phyloP scores from a whole-genome alignment of 2,113 vertebrate genomes.

The Origma solitaria region DNA sequence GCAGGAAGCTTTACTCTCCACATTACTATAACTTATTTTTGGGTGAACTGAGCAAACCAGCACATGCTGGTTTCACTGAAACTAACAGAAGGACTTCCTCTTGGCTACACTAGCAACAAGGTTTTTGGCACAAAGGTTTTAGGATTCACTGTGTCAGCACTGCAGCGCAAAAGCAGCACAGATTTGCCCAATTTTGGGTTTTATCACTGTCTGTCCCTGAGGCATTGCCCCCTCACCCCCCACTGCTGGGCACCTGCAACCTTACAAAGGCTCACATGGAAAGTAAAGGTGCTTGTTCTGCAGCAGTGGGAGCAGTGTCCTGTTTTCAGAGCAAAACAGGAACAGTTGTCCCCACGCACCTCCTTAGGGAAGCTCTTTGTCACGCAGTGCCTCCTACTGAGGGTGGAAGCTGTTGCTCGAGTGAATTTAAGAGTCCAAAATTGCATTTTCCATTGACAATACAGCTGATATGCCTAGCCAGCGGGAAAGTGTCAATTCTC shows the following conservation, averaged over 20 bases:
- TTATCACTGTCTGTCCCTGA: background rate
- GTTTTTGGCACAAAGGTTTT: background rate
- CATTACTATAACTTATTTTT: background rate
- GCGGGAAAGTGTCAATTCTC: background rate
- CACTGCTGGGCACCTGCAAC: background rate
- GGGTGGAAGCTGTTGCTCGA: background rate
- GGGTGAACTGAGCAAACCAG: background rate
- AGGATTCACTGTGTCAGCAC: background rate
- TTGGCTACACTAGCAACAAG: background rate
- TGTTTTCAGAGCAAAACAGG: background rate
- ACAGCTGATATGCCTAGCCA: background rate
- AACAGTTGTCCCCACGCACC: background rate
- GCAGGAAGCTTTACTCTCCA: background rate
- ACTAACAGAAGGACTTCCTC: background rate
- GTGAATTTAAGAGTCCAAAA: background rate
- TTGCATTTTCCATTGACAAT: background rate
- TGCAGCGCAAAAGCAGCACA: background rate
- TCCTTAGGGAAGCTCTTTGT: background rate
- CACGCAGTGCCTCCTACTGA: background rate
- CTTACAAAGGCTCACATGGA: background rate
- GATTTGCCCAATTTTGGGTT: background rate
- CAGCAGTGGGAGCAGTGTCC: background rate
- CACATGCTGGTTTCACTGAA: background rate
- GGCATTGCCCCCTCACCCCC: fast-evolving
- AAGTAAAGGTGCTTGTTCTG: background rate